A percentile compares a stretch with the other conserved stretches of the same genome.
phyloP scores from a whole-genome alignment of 2,113 vertebrate genomes.

The Sapajus apella region DNA sequence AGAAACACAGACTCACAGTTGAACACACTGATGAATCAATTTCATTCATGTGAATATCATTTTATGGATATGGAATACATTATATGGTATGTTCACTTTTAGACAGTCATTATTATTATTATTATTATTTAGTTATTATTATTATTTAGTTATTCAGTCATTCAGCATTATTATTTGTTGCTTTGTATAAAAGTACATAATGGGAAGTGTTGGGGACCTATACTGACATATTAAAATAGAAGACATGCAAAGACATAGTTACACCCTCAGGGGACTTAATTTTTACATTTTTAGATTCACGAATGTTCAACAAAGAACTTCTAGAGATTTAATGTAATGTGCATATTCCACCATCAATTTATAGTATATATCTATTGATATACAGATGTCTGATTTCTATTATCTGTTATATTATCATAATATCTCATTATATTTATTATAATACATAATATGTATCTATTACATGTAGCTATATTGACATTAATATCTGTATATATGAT shows the following conservation, averaged over 20 bases:
- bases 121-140: no score
- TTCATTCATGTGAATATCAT: not conserved
- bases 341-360: not conserved
- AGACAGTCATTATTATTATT: no score
- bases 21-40: not conserved
- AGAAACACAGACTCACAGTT: not conserved
- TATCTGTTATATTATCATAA: not conserved
- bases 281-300: not conserved
- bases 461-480: not conserved
- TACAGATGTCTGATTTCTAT: not conserved
- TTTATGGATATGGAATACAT: not conserved
- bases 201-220: fast-evolving
- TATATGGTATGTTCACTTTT: not conserved
- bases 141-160: not conserved
- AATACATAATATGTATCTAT: not conserved
- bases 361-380: not conserved
- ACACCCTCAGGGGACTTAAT: not conserved
- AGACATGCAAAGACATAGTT: not conserved
- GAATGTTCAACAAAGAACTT: not conserved
- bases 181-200: not conserved
- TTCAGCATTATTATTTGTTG: not conserved
- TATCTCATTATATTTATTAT: not conserved
- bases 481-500: not conserved
- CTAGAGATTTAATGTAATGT: not conserved
- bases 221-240: not conserved